These are phyloP conservation scores for Tetramorium bicarinatum DNA, from an alignment of 2,888 invertebrate species.

Conservation along the genomic window DNA sequence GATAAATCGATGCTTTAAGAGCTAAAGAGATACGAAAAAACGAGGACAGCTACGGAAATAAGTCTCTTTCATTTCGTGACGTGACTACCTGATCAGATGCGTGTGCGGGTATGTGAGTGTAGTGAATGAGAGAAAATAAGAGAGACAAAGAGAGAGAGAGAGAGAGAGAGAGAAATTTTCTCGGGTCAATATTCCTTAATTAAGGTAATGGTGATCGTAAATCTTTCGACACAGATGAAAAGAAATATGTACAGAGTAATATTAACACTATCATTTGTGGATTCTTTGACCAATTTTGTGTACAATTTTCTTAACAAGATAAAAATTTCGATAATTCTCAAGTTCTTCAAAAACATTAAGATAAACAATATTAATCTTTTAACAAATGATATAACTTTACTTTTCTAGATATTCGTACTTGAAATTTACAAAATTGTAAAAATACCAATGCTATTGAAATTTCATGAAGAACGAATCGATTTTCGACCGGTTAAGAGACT, in stretches of 20 bases:
- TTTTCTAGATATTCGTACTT: background rate
- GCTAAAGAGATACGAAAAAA: background rate
- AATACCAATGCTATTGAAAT: background rate
- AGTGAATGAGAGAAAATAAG: background rate
- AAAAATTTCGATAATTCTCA: background rate
- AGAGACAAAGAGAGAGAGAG: background rate
- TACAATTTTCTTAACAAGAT: slow-evolving; percentile 3
- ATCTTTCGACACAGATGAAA: slow-evolving; percentile 27
- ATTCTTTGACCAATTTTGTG: background rate
- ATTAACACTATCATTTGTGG: background rate
- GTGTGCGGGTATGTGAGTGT: background rate
- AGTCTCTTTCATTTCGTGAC: slow-evolving; percentile 29
- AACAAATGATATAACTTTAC: background rate
- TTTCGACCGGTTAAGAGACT: background rate
- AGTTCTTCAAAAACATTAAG: background rate
- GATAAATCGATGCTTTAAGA: slow-evolving; percentile 33
- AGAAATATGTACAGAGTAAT: slow-evolving; percentile 1
- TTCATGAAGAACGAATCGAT: background rate
- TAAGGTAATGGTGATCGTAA: slow-evolving; percentile 34
- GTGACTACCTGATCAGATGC: slow-evolving; percentile 10
- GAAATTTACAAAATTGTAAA: background rate
- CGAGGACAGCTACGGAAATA: slow-evolving; percentile 16
- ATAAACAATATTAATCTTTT: slow-evolving; percentile 1
- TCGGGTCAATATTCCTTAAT: slow-evolving; percentile 32
- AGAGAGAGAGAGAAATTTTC: background rate